phyloP scores from a whole-genome alignment of 2,888 invertebrate genomes.

The Anarsia innoxiella region DNA sequence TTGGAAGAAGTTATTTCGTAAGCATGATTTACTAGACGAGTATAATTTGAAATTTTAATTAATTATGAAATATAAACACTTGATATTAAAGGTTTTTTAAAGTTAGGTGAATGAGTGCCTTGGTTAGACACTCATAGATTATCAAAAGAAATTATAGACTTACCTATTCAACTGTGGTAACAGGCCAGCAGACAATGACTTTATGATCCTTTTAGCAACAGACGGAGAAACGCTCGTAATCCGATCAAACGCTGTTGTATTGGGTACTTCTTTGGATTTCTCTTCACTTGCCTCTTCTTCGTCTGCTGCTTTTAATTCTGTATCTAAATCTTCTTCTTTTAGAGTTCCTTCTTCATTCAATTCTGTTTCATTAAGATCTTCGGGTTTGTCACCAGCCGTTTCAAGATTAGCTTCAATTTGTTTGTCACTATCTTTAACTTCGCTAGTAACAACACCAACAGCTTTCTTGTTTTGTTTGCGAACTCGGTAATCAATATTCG shows the following conservation, averaged over 20 bases:
- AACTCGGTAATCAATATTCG: constrained; percentile 26
- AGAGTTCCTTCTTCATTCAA: constrained; percentile 22
- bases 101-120: too few relatives aligned
- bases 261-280: constrained; percentile 36
- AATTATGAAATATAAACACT: too few relatives aligned
- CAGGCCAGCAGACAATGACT: constrained; percentile 80
- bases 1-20: too few relatives aligned
- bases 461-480: not conserved
- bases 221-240: constrained; percentile 78
- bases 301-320: constrained; percentile 50
- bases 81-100: too few relatives aligned
- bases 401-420: constrained; percentile 24
- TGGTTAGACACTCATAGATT: too few relatives aligned
- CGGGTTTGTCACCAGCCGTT: constrained; percentile 20
- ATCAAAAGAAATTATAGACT: too few relatives aligned
- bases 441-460: constrained; percentile 24
- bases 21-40: too few relatives aligned
- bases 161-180: constrained; percentile 86
- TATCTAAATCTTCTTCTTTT: constrained; percentile 38
- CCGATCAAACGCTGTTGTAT: constrained; percentile 54
- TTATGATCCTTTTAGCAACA: constrained; percentile 84
- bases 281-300: constrained; percentile 51
- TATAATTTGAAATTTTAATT: too few relatives aligned
- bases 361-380: constrained; percentile 24
- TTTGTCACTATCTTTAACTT: constrained; percentile 15